Percentiles rank a stretch among this genome's conserved stretches.
phyloP scores from a whole-genome alignment of 2,888 invertebrate species.

The Bursaphelenchus okinawaensis region DNA sequence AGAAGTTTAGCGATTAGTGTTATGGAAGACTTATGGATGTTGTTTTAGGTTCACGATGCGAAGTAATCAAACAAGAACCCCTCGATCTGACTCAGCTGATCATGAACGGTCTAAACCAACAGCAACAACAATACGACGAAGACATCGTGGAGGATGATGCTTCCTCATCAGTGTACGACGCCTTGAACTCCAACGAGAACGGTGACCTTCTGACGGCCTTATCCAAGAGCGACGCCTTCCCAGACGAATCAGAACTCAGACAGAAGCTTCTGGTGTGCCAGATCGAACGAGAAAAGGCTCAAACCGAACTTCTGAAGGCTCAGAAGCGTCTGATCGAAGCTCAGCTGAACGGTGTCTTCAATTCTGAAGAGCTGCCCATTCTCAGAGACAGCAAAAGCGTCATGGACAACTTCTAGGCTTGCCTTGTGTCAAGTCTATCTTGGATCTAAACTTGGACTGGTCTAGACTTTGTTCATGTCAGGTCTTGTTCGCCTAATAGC shows the following conservation, averaged over 20 bases:
- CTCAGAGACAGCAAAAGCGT: background rate
- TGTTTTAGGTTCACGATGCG: background rate
- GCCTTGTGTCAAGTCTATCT: too few relatives aligned
- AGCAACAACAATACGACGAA: background rate
- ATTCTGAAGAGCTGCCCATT: background rate
- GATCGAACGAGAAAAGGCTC: constrained; percentile 13
- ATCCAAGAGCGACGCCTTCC: background rate
- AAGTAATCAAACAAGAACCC: background rate
- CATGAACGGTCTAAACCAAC: background rate
- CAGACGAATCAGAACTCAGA: background rate
- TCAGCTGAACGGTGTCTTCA: background rate
- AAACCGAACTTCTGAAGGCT: constrained; percentile 13
- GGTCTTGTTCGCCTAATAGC: too few relatives aligned
- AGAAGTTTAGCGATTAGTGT: too few relatives aligned
- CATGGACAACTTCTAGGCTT: background rate
- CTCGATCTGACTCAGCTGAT: background rate
- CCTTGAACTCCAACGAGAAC: background rate
- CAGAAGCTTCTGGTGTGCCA: constrained; percentile 3
- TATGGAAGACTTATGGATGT: background rate
- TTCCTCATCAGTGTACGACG: background rate
- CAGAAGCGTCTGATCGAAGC: constrained; percentile 8
- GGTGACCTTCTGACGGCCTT: background rate
- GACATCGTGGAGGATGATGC: background rate
- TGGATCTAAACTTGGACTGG: too few relatives aligned
- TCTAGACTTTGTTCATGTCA: too few relatives aligned